Conservation (phyloP, 1,140 invertebrate genomes). For the Hylaeus anthracinus region DNA sequence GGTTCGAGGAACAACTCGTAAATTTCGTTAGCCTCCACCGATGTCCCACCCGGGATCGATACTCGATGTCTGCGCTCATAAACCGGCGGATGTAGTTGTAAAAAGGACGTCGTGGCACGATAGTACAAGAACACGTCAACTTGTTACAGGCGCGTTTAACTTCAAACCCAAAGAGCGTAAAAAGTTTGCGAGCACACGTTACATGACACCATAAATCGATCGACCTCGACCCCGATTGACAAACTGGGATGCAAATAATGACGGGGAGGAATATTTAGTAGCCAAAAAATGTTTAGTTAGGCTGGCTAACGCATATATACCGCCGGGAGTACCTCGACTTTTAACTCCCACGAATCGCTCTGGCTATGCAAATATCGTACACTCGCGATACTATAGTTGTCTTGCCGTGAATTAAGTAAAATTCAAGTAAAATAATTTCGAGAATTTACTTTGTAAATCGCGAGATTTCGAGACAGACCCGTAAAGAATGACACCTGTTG, state of each 20-base stretch:
- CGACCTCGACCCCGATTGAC: conserved; percentile 16
- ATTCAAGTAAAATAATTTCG: too few relatives aligned
- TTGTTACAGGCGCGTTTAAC: neutral
- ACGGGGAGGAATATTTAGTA: neutral
- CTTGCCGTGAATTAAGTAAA: too few relatives aligned
- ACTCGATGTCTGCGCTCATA: neutral
- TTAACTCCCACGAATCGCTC: too few relatives aligned
- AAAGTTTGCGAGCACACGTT: conserved; percentile 13
- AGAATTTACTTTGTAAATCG: too few relatives aligned
- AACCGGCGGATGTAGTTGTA: conserved; percentile 14
- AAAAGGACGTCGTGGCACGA: neutral
- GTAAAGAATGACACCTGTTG: too few relatives aligned
- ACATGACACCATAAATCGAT: conserved; percentile 25
- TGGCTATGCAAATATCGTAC: too few relatives aligned
- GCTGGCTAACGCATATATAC: too few relatives aligned
- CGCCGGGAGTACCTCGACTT: too few relatives aligned
- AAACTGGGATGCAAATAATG: neutral
- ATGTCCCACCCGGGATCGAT: neutral
- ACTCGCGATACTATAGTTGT: too few relatives aligned
- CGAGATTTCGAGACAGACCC: too few relatives aligned
- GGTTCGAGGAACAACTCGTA: neutral
- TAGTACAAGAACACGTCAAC: neutral
- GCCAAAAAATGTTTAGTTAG: neutral
- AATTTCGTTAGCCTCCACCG: neutral
- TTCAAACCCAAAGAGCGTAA: neutral